phyloP scores from a whole-genome alignment of 2,113 vertebrate genomes.

The Rhipidura dahli region DNA sequence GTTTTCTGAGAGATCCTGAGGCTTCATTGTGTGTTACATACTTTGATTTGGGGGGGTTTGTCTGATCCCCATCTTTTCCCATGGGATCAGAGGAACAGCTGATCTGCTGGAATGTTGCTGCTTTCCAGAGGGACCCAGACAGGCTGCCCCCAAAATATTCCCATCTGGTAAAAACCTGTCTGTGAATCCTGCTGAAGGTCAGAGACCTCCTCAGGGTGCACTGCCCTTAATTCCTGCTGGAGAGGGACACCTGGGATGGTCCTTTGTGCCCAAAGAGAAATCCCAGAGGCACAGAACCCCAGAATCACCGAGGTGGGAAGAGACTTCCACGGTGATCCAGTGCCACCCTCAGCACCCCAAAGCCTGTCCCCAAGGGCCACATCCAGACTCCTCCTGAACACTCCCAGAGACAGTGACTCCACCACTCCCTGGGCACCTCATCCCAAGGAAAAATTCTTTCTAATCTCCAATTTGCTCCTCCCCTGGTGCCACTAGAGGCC shows the following conservation, averaged over 20 bases:
- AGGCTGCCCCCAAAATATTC: neutral
- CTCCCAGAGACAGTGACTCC: neutral
- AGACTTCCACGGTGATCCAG: neutral
- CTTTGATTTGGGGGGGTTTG: neutral
- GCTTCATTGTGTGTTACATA: neutral
- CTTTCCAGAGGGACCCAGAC: neutral
- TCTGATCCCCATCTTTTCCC: neutral
- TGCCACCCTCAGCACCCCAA: neutral
- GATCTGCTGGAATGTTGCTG: neutral
- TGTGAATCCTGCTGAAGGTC: neutral
- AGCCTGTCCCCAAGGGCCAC: neutral
- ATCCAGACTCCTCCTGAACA: neutral
- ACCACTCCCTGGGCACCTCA: neutral
- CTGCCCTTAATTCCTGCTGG: neutral
- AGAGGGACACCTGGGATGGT: neutral
- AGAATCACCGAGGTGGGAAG: neutral
- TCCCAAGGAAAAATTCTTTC: neutral
- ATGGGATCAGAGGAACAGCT: neutral
- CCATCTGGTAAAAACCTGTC: neutral
- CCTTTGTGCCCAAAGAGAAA: neutral
- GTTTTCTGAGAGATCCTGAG: neutral
- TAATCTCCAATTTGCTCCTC: neutral
- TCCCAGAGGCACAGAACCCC: neutral
- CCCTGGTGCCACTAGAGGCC: neutral
- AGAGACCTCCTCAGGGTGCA: neutral